Evolutionary conservation across 2,113 vertebrate species (phyloP), one percentile per base, ranked within the genome.

Genomic region (Podiceps cristatus): DNA sequence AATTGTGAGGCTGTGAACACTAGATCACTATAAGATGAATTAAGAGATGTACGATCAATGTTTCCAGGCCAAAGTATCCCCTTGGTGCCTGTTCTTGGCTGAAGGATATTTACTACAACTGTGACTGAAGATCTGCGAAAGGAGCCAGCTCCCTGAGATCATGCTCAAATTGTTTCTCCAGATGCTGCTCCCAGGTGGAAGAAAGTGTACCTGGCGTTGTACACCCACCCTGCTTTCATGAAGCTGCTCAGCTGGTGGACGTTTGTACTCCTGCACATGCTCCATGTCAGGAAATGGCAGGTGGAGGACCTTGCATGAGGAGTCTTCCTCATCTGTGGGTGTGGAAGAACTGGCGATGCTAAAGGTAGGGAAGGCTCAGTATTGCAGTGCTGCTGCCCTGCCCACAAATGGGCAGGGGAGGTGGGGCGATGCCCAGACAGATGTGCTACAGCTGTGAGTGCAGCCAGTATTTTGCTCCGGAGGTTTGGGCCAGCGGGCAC

Each of bases 321-420:
- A 5, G 9, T 78, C 33, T 95, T 88, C 40, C 49, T 90, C 76
- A 25, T 50, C 59, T 40, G 4, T 4, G 47, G 7, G 1, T 75
- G 28, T 72, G 66, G 35, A 64, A 86, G 79, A 75, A 79, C 28
- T 25, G 75, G 53, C 44, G 88, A 78, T 47, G 42, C 56, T 71
- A 49, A 77, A 76, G 37, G 37, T 72, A 35, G 45, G n/a, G 28
- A 42, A 53, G 64, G 27, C 33, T 72, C 9, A 3, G 3, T 11
- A 63, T 42, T 52, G 49, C 17, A 27, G 52, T 88, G 37, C 69
- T 63, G 81, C 35, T 88, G 55, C 68, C 63, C 59, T 73, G 33
- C 56, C 64, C 0, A 0, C 9, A 8, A 3, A 22, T 1, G 4
- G 28, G n/a, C 56, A 88, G 53, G 59, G 63, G 47, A 81, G 60